Conservation (phyloP, 2,888 invertebrate genomes). For the Pterostichus niger region DNA sequence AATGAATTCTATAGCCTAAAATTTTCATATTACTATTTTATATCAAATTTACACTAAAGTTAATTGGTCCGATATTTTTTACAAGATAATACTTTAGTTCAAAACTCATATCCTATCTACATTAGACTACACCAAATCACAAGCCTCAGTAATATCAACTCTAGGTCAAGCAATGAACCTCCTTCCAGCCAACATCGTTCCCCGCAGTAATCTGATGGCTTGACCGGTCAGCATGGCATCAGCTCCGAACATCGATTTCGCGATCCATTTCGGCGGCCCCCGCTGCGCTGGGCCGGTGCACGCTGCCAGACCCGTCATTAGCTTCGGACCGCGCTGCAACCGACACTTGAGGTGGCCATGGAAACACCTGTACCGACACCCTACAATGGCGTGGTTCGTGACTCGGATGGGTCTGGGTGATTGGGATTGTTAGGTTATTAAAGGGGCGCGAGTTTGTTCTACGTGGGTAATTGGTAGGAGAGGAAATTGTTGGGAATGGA, state of each 20-base stretch:
- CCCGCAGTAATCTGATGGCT: conserved; percentile 3
- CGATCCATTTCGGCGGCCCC: conserved; percentile 33
- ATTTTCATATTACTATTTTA: too few relatives aligned
- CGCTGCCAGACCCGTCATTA: conserved; percentile 59
- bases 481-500: conserved; percentile 3
- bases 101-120: too few relatives aligned
- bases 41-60: too few relatives aligned
- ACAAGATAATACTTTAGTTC: too few relatives aligned
- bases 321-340: conserved; percentile 32
- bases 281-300: conserved; percentile 18
- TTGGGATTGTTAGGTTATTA: conserved; percentile 7
- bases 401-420: neutral
- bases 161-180: neutral
- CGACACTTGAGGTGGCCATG: conserved; percentile 61
- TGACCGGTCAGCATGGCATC: conserved; percentile 17
- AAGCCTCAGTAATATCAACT: neutral
- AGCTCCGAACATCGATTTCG: conserved; percentile 42
- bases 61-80: too few relatives aligned
- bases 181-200: neutral
- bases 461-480: conserved; percentile 32
- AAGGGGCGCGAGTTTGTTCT: conserved; percentile 52
- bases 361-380: conserved; percentile 56
- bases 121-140: too few relatives aligned
- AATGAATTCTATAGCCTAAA: too few relatives aligned
- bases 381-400: neutral